These are phyloP conservation scores for Hypselothyrea guttata DNA, from an alignment of 2,888 invertebrate genomes.

Conservation along the genomic window DNA sequence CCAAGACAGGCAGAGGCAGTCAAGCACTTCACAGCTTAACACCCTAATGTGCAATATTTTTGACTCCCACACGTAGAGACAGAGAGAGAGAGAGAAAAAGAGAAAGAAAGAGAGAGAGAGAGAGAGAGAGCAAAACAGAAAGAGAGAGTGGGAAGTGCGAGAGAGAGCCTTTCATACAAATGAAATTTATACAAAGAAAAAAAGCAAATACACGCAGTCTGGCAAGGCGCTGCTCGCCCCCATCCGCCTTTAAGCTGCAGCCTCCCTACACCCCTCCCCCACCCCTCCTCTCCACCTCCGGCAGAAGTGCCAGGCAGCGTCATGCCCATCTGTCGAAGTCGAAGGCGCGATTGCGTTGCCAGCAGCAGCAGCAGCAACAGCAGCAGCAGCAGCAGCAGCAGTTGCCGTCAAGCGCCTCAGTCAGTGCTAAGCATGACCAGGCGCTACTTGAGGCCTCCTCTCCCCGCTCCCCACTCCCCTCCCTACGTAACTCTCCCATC, in stretches of 20 bases:
- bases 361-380: conserved; percentile 27
- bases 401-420: conserved; percentile 39
- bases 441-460: background rate
- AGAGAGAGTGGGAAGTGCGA: conserved; percentile 2
- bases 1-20: conserved; percentile 41
- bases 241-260: conserved; percentile 6
- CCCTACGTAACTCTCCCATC: no score
- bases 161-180: conserved; percentile 4
- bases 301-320: no score
- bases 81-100: conserved; percentile 3
- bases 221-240: conserved; percentile 29
- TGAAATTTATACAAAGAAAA: conserved; percentile 49
- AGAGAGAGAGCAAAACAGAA: conserved; percentile 8
- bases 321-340: conserved; percentile 34
- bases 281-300: background rate
- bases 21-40: conserved; percentile 81
- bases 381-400: conserved; percentile 16
- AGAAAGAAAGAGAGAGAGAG: conserved; percentile 2
- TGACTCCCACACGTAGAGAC: conserved; percentile 44
- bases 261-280: background rate
- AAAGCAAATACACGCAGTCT: conserved; percentile 34
- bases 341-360: conserved; percentile 50
- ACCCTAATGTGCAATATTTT: conserved; percentile 80
- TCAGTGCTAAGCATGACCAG: background rate
- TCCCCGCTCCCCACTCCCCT: background rate